These are phyloP conservation scores for Ptyas mucosa DNA, from an alignment of 2,113 vertebrate species.

Conservation along the genomic window DNA sequence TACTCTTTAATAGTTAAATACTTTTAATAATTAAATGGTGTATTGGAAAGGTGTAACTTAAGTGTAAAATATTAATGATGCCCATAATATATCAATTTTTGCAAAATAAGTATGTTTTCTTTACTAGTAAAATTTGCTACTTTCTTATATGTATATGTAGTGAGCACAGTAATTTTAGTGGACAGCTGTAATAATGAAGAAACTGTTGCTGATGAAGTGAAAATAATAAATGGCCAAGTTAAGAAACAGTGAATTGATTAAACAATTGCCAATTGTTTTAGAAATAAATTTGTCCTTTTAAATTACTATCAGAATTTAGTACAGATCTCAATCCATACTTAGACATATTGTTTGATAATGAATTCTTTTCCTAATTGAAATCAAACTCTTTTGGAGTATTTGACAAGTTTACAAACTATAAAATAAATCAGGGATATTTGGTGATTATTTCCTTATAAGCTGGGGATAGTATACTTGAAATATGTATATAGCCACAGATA, in stretches of 20 bases:
- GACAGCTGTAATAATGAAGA: background rate
- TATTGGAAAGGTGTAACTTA: background rate
- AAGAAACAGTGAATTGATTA: background rate
- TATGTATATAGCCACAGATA: background rate
- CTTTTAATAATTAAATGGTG: background rate
- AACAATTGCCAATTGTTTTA: background rate
- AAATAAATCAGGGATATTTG: background rate
- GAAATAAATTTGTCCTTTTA: fast-evolving
- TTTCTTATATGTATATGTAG: background rate
- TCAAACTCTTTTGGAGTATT: fast-evolving
- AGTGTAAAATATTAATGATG: fast-evolving
- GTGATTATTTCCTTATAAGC: background rate
- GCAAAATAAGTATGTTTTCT: constrained; percentile 6
- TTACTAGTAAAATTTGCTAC: constrained; percentile 26
- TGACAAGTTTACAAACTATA: background rate
- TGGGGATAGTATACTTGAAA: background rate
- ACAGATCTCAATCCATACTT: background rate
- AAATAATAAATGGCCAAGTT: background rate
- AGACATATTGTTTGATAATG: background rate
- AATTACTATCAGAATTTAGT: background rate
- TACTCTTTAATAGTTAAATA: background rate
- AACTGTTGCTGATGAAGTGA: fast-evolving
- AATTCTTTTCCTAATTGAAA: background rate
- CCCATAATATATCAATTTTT: fast-evolving
- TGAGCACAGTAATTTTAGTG: constrained; percentile 12